Conservation (phyloP, 2,888 invertebrate species). For the Lithophane socia region DNA sequence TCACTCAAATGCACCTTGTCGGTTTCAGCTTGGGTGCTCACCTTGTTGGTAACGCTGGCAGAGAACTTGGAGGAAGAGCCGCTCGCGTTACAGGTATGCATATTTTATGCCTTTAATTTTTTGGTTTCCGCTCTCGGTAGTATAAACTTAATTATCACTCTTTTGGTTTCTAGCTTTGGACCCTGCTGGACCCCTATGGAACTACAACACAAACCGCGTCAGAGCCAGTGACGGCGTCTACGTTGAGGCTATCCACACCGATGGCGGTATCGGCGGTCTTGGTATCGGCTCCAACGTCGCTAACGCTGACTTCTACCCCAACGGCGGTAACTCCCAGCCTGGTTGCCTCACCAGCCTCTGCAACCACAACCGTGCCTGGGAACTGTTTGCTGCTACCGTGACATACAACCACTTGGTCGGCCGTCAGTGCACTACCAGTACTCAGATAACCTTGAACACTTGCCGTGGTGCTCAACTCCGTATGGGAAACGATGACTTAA, state of each 20-base stretch:
- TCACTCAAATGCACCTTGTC: conserved; percentile 77
- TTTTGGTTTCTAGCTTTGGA: conserved; percentile 62
- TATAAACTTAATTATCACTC: background rate
- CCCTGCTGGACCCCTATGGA: conserved; percentile 71
- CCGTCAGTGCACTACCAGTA: conserved; percentile 64
- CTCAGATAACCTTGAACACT: conserved; percentile 69
- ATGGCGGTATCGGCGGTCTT: conserved; percentile 77
- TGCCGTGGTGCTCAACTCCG: conserved; percentile 71
- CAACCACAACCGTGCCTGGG: conserved; percentile 77
- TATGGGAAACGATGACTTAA: conserved; percentile 77
- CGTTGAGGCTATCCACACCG: conserved; percentile 78
- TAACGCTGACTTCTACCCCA: conserved; percentile 91
- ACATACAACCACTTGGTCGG: conserved; percentile 74
- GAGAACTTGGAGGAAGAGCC: conserved; percentile 72
- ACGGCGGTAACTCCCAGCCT: conserved; percentile 84
- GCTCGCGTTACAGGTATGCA: conserved; percentile 78
- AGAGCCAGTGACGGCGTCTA: conserved; percentile 77
- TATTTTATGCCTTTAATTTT: background rate
- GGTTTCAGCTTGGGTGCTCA: conserved; percentile 86
- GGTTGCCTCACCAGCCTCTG: conserved; percentile 74
- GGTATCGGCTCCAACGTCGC: conserved; percentile 85
- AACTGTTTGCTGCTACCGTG: conserved; percentile 74
- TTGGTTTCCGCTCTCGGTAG: background rate
- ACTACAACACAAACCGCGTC: conserved; percentile 67
- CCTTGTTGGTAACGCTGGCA: conserved; percentile 80